Percentiles rank a stretch among this genome's conserved stretches.
phyloP scores from a whole-genome alignment of 2,113 vertebrate genomes.

The Oreocharis arfaki region DNA sequence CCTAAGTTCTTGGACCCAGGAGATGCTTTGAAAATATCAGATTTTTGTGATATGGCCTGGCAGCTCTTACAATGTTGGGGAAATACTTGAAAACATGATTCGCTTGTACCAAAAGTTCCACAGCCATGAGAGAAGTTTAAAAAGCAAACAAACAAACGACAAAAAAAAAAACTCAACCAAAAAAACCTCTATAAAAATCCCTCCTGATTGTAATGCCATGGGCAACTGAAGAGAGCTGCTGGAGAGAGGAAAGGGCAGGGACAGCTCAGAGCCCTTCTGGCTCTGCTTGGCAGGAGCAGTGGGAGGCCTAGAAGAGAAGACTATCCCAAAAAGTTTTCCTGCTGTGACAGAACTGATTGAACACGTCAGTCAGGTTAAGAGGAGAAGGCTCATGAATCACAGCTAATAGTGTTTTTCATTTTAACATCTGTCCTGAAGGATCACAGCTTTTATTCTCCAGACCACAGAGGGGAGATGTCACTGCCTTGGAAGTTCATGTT shows the following conservation, averaged over 20 bases:
- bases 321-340: neutral
- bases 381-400: neutral
- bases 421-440: neutral
- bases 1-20: neutral
- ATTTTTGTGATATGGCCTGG: neutral
- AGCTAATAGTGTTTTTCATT: neutral
- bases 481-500: neutral
- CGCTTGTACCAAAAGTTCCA: neutral
- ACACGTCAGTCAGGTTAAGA: neutral
- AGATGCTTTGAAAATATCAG: neutral
- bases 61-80: fast-evolving
- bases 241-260: neutral
- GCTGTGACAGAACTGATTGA: neutral
- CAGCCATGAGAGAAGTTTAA: neutral
- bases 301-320: neutral
- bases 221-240: neutral
- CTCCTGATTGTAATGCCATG: neutral
- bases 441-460: neutral
- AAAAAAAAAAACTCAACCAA: fast-evolving
- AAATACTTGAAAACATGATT: neutral
- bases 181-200: neutral
- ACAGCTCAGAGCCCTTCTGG: neutral
- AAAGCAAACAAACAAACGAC: neutral
- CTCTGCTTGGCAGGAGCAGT: neutral
- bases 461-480: neutral